Evolutionary conservation across 2,888 invertebrate genomes (phyloP).

Genomic region (Herminia tarsipennalis): DNA sequence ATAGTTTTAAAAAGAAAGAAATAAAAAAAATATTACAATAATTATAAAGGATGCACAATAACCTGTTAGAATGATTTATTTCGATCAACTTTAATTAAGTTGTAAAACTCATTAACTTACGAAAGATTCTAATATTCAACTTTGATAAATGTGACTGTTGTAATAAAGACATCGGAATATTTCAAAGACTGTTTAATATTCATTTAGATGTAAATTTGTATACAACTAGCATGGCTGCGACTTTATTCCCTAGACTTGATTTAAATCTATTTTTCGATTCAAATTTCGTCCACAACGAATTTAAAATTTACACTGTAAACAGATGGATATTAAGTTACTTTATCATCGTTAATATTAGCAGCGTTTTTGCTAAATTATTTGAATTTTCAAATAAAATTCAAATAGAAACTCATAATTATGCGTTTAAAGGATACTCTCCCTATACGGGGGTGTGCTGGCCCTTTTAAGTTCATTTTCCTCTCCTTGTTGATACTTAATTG

Average conservation of each 20-base stretch:
- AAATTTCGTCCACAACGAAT: too few species aligned
- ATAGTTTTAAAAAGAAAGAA: too few species aligned
- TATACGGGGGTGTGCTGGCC: constrained; percentile 42
- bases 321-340: too few species aligned
- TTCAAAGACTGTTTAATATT: too few species aligned
- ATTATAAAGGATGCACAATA: too few species aligned
- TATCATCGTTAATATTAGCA: constrained; percentile 3
- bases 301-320: too few species aligned
- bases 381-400: constrained; percentile 49
- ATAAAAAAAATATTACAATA: too few species aligned
- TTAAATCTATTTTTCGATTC: too few species aligned
- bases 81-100: not conserved
- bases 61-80: too few species aligned
- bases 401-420: constrained; percentile 48
- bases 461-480: constrained; percentile 43
- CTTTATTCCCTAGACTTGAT: too few species aligned
- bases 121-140: not conserved
- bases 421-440: constrained; percentile 50
- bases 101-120: constrained; percentile 2
- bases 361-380: constrained; percentile 14
- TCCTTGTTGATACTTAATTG: constrained; percentile 50
- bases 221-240: too few species aligned
- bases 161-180: constrained; percentile 1
- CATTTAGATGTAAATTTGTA: too few species aligned
- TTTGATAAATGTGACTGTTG: not conserved